Evolutionary conservation across 2,888 invertebrate species (phyloP).

Genomic region (Scaptomyza flava): DNA sequence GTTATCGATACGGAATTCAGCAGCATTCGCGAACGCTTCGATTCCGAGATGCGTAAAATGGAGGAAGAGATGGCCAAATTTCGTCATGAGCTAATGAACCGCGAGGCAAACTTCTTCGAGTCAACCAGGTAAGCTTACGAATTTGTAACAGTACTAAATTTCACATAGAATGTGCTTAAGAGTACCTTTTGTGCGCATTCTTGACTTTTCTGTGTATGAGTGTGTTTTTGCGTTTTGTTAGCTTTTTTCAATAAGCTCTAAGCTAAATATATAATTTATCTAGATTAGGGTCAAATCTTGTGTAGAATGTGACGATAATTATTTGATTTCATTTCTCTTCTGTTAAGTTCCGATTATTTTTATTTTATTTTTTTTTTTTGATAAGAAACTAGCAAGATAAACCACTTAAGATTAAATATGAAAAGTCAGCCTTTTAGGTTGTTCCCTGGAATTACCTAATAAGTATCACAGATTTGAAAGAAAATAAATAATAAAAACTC

Average conservation of each 20-base stretch:
- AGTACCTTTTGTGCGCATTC: not conserved
- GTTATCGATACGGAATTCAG: constrained; percentile 98
- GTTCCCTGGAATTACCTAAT: not conserved
- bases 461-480: too few relatives aligned
- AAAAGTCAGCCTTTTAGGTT: not conserved
- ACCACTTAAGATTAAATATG: not conserved
- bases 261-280: constrained; percentile 3
- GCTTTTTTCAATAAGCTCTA: not conserved
- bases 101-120: constrained; percentile 96
- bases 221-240: constrained; percentile 5
- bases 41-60: constrained; percentile 99
- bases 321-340: not conserved
- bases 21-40: constrained; percentile 97
- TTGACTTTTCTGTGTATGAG: not conserved
- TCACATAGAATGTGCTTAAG: constrained; percentile 1
- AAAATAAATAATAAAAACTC: too few relatives aligned
- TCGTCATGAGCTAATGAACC: constrained; percentile 95
- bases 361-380: not conserved
- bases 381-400: not conserved
- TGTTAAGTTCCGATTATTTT: not conserved
- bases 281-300: constrained; percentile 13
- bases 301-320: not conserved
- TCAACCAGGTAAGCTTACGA: constrained; percentile 89
- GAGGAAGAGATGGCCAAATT: constrained; percentile 99
- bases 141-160: not conserved